These are phyloP conservation scores for Papilio xuthus DNA, from an alignment of 1,140 invertebrate genomes.

Conservation along the genomic window DNA sequence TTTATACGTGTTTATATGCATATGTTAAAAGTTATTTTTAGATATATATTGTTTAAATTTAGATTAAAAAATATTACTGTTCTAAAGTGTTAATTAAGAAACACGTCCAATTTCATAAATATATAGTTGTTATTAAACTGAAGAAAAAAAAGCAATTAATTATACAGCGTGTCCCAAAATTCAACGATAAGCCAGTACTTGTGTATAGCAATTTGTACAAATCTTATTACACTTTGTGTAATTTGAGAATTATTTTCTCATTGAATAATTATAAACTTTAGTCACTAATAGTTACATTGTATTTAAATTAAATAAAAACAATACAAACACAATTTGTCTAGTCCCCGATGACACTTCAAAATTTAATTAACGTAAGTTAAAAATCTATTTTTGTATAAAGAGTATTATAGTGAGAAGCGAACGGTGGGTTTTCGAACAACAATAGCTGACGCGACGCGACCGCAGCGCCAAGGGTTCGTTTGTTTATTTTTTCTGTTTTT, in stretches of 20 bases:
- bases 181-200: too few species aligned
- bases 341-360: background rate
- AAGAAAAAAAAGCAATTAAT: too few species aligned
- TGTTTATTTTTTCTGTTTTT: constrained; percentile 49
- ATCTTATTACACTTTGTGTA: too few species aligned
- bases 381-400: background rate
- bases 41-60: background rate
- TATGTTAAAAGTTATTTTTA: background rate
- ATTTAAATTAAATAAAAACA: background rate
- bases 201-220: too few species aligned
- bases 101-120: too few species aligned
- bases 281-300: background rate
- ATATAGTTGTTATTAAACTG: too few species aligned
- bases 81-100: too few species aligned
- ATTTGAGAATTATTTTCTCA: too few species aligned
- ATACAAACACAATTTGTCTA: background rate
- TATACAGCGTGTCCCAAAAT: too few species aligned
- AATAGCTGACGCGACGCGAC: constrained; percentile 29
- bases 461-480: constrained; percentile 19
- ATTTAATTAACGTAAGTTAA: constrained; percentile 15
- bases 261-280: too few species aligned
- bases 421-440: constrained; percentile 21
- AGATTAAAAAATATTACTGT: too few species aligned
- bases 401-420: constrained; percentile 6
- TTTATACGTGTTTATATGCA: background rate